Base-by-base conservation (phyloP, 2,797 vertebrate species). In the Acanthis flammea region DNA sequence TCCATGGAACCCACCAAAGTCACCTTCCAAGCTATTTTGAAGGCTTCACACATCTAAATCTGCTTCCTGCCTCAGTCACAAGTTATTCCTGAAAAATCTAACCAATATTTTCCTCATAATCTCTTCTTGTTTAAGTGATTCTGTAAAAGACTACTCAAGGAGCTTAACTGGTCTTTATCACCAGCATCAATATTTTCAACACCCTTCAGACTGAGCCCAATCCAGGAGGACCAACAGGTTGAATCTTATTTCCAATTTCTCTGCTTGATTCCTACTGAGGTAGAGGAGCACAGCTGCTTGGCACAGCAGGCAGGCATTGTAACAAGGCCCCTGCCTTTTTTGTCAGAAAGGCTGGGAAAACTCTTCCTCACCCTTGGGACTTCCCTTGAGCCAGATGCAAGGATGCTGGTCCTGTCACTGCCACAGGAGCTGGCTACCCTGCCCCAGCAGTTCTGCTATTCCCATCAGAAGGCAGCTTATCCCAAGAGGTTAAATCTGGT, bases 1-100 rank as follows among this genome's bases (percentile, higher is more conserved):
- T 91, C 93, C 95, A 95, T 94, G 94, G 93, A 93, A 89, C 81
- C 74, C 68, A 95, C 58, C 53, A 72, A 90, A 95, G 94, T 91
- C 73, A 78, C 76, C 66, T 75, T 75, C 70, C 37, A 41, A 67
- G 83, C 54, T 78, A 65, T 86, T 90, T 57, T 73, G 53, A 88
- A 80, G 54, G 42, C 45, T 91, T 74, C 42, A 22, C 68, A 66
- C 33, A 61, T 76, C 83, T 94, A 93, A 92, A 93, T 89, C 28
- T 73, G 77, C 55, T 90, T 90, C 77, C n/a, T 88, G 73, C 61
- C 61, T 93, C 81, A 77, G 58, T 81, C 78, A 84, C 41, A 89
- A 91, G 81, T 61, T 84, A 75, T 13, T 70, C 35, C 47, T 45
- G 53, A 57, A 60, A 91, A 84, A 77, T 24, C 45, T 50, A 83